Evolutionary conservation across 1,140 invertebrate genomes (phyloP), one percentile per base, ranked within the genome.

Genomic region (Drosophila oshimai): DNA sequence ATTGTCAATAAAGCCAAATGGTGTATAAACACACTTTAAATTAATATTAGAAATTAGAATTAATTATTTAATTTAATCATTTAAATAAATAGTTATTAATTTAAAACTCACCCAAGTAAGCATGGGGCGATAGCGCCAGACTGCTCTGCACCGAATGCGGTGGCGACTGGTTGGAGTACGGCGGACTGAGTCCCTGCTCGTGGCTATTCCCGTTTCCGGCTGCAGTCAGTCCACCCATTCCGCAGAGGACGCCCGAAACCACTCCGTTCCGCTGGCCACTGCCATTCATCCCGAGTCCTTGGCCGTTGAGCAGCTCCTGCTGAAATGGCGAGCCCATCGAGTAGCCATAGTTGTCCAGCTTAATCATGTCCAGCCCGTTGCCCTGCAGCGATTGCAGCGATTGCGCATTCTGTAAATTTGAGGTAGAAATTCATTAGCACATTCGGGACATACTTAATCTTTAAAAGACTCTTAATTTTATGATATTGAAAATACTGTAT

Each of bases 101-200:
- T 2, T 13, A 3, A 12, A 15, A 87, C 86, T 91, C 78, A 93
- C 93, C 93, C 53, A 93, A 91, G 71, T 93, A 93, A 41, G 94
- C 93, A 69, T 96, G 95, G 0, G 95, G 95, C 28, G 95, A 96
- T 5, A 96, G 92, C 1, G 95, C 95, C 91, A 96, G 94, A 79
- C 95, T 96, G 26, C 94, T 95, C 64, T 95, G 94, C 51, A 95
- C 94, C 54, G 95, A 96, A 83, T 97, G 96, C 1, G 96, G 96
- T 10, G 96, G 96, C 41, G 95, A 96, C 84, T 96, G 96, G 91
- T 95, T 96, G 65, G 95, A 96, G 90, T 96, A 95, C 0, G 95
- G 95, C 34, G 95, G 95, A 76, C 95, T 96, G 20, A 96, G 91
- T 92, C 81, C 93, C 88, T 91, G 74, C 50, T 90, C 89, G 53